Base-by-base conservation (phyloP, 2,888 invertebrate genomes). In the Aleiodes testaceus region DNA sequence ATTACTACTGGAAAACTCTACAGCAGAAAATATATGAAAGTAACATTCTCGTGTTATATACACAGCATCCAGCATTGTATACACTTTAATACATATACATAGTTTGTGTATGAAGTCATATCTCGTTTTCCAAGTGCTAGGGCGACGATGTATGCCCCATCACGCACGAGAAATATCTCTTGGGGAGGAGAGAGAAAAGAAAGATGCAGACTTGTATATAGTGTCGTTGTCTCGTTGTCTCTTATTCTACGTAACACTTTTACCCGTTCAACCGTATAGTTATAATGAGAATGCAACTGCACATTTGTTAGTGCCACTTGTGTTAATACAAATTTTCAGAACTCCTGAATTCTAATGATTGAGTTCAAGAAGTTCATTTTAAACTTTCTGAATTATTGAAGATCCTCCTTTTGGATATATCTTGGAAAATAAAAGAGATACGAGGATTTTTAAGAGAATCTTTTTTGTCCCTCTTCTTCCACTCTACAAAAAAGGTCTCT, bases 11-110 rank as follows among this genome's bases (percentile, higher is more conserved):
- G 72, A 72, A 77, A 72, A 70, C 72, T 22, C 12, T n/a, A 63
- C n/a, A 45, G 61, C 74, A 75, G 78, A 79, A 81, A 81, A 81
- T 82, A 81, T 80, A 79, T 76, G 78, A 78, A 77, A 77, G 79
- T 75, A n/a, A 77, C 75, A 78, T 80, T 77, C 75, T 78, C 63
- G n/a, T n/a, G n/a, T n/a, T n/a, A 26, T 26, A 26, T 26, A 2
- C 5, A 26, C 0, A 26, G 26, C 3, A 26, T 5, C 2, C n/a
- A 11, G 14, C 12, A 3, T 47, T 53, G 63, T 63, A 18, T 45
- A 6, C 42, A 66, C 26, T 64, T 44, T 49, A 22, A 11, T 26
- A 59, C 47, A 20, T 49, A 36, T 16, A 49, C 30, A 49, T 20
- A 14, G 12, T 53, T 52, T 61, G 69, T 22, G 36, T 36, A 44